Conservation (phyloP, 1,140 invertebrate species). For the Hypsibius dujardini region DNA sequence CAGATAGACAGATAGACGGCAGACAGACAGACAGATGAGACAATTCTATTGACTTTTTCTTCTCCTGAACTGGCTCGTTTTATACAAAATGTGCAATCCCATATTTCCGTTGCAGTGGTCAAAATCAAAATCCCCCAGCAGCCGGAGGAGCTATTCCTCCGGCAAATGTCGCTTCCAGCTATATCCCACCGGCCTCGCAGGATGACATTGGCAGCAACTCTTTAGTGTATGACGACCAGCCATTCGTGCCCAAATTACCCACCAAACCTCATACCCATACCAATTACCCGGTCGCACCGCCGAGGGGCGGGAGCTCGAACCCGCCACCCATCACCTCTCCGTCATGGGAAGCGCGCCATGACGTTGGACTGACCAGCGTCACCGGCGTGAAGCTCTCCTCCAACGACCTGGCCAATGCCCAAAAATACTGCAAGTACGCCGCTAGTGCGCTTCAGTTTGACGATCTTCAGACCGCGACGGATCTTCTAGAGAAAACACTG, state of each 20-base stretch:
- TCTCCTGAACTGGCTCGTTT: too few species aligned
- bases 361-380: conserved; percentile 13
- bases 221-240: not conserved
- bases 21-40: too few species aligned
- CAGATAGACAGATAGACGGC: too few species aligned
- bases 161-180: too few species aligned
- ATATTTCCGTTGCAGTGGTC: too few species aligned
- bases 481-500: conserved; percentile 68
- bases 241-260: not conserved
- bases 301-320: not conserved
- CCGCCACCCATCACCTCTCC: not conserved
- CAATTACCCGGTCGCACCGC: not conserved
- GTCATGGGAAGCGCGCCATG: not conserved
- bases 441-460: conserved; percentile 82
- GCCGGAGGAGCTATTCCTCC: too few species aligned
- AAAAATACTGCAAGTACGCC: conserved; percentile 85
- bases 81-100: too few species aligned
- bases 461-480: conserved; percentile 65
- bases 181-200: too few species aligned
- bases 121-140: too few species aligned
- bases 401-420: conserved; percentile 55
- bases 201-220: too few species aligned
- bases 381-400: conserved; percentile 24
- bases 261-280: not conserved
- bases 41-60: too few species aligned